Conservation (phyloP, 1,140 invertebrate genomes). For the Arion vulgaris region DNA sequence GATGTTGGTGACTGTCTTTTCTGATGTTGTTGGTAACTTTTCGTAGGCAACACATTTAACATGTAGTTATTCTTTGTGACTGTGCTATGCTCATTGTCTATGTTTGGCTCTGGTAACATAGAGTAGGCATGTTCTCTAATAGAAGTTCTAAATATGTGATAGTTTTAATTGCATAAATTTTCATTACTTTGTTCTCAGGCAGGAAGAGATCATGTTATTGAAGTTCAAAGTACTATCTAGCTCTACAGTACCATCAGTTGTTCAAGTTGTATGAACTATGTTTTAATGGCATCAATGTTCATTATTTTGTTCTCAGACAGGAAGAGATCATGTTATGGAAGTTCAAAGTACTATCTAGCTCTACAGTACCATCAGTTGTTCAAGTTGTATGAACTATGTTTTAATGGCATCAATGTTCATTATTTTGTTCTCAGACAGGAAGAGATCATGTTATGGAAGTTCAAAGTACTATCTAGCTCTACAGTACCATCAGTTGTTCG, state of each 20-base stretch:
- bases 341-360: slow-evolving; percentile 86
- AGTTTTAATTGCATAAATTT: too few relatives aligned
- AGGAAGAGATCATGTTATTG: slow-evolving; percentile 91
- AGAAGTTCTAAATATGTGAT: too few relatives aligned
- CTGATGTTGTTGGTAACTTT: too few relatives aligned
- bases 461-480: slow-evolving; percentile 86
- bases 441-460: slow-evolving; percentile 91
- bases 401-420: too few relatives aligned
- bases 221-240: slow-evolving; percentile 88
- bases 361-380: slow-evolving; percentile 82
- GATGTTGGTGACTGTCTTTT: too few relatives aligned
- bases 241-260: slow-evolving; percentile 82
- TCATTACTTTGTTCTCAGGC: slow-evolving; percentile 68
- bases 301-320: slow-evolving; percentile 71
- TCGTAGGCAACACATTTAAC: too few relatives aligned
- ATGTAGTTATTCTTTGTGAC: too few relatives aligned
- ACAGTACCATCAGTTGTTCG: slow-evolving; percentile 82
- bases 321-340: slow-evolving; percentile 93
- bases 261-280: slow-evolving; percentile 84
- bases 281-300: too few relatives aligned
- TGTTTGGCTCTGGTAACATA: too few relatives aligned
- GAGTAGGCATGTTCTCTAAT: too few relatives aligned
- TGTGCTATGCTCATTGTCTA: too few relatives aligned
- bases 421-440: slow-evolving; percentile 75
- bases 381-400: slow-evolving; percentile 83